Conservation (phyloP, 2,113 vertebrate species). For the Cinclus mexicanus region DNA sequence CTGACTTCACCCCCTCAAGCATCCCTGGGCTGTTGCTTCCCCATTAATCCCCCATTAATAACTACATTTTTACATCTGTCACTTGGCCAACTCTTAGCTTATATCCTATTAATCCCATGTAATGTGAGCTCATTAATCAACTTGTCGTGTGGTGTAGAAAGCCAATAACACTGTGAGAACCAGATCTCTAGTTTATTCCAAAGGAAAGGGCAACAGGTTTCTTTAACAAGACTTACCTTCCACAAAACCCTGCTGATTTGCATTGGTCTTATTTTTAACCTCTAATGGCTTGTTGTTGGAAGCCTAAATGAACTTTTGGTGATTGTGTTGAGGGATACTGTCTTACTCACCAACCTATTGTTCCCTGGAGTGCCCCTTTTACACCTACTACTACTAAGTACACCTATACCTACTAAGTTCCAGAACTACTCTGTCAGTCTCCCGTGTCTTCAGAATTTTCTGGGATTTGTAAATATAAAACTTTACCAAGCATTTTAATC, state of each 20-base stretch:
- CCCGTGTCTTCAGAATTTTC: neutral
- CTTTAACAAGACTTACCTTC: neutral
- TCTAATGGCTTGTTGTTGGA: neutral
- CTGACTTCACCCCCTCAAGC: neutral
- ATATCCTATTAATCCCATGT: neutral
- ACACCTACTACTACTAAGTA: neutral
- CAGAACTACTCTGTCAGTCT: neutral
- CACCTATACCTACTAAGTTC: neutral
- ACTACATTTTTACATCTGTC: neutral
- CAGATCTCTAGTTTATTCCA: neutral
- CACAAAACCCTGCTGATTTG: neutral
- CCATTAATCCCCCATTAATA: neutral
- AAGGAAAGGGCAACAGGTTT: constrained; percentile 10
- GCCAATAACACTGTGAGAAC: neutral
- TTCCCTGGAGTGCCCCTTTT: neutral
- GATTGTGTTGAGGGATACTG: neutral
- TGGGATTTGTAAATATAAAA: neutral
- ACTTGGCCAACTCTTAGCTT: neutral
- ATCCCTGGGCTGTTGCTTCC: neutral
- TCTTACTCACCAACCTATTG: neutral
- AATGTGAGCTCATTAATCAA: constrained; percentile 43
- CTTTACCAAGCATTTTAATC: neutral
- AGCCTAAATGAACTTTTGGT: neutral
- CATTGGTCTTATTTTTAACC: neutral
- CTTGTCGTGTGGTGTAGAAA: neutral